A percentile compares a stretch with the other conserved stretches of the same genome.
Evolutionary conservation across 2,888 invertebrate genomes (phyloP).

Genomic region (Halocaridina rubra): DNA sequence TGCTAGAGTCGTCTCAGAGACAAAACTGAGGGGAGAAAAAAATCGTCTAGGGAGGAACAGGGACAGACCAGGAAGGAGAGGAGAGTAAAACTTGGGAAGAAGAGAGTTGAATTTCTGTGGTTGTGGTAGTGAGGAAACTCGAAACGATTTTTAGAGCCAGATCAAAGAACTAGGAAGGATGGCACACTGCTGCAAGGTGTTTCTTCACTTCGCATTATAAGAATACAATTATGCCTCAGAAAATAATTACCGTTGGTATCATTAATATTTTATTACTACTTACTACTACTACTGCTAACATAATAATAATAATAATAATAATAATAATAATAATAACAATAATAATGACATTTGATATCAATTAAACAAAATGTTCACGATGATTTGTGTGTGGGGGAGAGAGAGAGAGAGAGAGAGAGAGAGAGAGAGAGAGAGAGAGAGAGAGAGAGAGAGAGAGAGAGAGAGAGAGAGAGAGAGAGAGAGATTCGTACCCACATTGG

Average conservation of each 20-base stretch:
- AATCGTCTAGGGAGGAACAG: background rate
- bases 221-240: no score
- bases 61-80: background rate
- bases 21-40: background rate
- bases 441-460: background rate
- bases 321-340: no score
- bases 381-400: background rate
- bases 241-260: no score
- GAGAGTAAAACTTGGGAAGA: background rate
- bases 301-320: no score
- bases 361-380: no score
- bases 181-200: background rate
- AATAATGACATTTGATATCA: no score
- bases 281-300: no score
- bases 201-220: no score
- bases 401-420: background rate
- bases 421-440: background rate
- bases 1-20: background rate
- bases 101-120: background rate
- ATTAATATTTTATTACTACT: no score
- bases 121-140: background rate
- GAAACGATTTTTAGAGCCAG: conserved; percentile 11
- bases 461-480: no score
- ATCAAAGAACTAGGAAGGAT: background rate
- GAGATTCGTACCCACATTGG: no score